A percentile compares a stretch with the other conserved stretches of the same genome.
Evolutionary conservation across 2,888 invertebrate species (phyloP).

Genomic region (Callosobruchus maculatus): DNA sequence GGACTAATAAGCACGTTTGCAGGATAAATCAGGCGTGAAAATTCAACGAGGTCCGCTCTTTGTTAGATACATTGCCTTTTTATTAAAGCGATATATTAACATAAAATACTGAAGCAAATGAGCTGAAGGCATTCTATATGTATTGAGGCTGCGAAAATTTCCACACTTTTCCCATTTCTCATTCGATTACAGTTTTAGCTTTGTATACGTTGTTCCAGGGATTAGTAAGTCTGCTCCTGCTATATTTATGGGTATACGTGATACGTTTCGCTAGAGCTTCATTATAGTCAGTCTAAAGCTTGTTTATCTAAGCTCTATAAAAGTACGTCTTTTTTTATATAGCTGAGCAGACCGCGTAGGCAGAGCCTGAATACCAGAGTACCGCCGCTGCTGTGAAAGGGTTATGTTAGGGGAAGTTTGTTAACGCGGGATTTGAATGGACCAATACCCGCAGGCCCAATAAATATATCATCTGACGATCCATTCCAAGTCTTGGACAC

Average conservation of each 20-base stretch:
- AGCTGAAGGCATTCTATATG: not conserved
- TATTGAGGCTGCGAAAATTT: not conserved
- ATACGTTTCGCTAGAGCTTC: not conserved
- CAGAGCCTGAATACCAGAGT: too few species aligned
- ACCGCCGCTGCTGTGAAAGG: too few species aligned
- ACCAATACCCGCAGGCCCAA: too few species aligned
- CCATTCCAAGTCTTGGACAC: too few species aligned
- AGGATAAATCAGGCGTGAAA: not conserved
- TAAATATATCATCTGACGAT: too few species aligned
- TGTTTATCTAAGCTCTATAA: too few species aligned
- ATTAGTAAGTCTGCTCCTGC: not conserved
- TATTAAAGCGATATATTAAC: not conserved
- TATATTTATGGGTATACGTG: not conserved
- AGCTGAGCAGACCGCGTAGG: too few species aligned
- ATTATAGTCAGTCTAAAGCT: too few species aligned
- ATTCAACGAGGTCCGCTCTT: not conserved
- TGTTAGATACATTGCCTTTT: not conserved
- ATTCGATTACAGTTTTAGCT: not conserved
- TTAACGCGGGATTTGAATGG: too few species aligned
- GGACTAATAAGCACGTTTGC: not conserved
- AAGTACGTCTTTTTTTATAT: too few species aligned
- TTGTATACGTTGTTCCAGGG: not conserved
- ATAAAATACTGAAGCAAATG: not conserved
- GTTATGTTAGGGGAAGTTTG: too few species aligned
- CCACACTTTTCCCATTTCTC: not conserved